These are phyloP conservation scores for Paraplagusia blochii DNA, from an alignment of 2,113 vertebrate species.

Conservation along the genomic window DNA sequence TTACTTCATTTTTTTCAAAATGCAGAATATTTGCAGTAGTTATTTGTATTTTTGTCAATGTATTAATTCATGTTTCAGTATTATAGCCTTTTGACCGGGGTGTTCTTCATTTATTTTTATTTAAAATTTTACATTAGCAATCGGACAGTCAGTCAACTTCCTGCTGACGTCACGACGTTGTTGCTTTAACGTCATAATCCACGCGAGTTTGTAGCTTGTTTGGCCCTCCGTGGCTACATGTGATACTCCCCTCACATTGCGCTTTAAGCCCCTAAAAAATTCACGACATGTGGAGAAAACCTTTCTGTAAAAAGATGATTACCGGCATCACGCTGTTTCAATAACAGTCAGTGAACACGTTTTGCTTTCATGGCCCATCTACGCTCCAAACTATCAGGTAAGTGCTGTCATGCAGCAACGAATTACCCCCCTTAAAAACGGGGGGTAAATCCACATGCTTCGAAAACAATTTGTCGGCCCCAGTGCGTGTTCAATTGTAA, in stretches of 20 bases:
- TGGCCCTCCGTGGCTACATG: too few relatives aligned
- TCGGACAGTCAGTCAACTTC: too few relatives aligned
- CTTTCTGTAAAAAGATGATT: constrained; percentile 47
- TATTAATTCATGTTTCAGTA: too few relatives aligned
- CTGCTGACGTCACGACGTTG: too few relatives aligned
- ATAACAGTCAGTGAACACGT: constrained; percentile 58
- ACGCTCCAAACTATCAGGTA: constrained; percentile 63
- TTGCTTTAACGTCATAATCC: too few relatives aligned
- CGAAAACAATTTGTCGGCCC: constrained; percentile 7
- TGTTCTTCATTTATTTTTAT: too few relatives aligned
- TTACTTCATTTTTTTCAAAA: constrained; percentile 34
- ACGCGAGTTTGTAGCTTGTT: too few relatives aligned
- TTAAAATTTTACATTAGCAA: too few relatives aligned
- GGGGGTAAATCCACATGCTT: constrained; percentile 60
- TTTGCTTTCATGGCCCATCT: constrained; percentile 46
- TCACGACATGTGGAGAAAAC: constrained; percentile 50
- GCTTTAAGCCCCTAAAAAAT: constrained; percentile 50
- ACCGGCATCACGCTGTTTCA: constrained; percentile 56
- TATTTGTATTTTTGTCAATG: too few relatives aligned
- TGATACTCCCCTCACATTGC: too few relatives aligned
- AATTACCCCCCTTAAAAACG: neutral
- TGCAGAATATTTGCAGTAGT: too few relatives aligned
- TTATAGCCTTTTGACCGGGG: too few relatives aligned
- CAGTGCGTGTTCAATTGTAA: constrained; percentile 5
- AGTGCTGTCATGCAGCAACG: constrained; percentile 48